Base-by-base conservation (phyloP, 2,113 vertebrate genomes). In the Prionailurus bengalensis region DNA sequence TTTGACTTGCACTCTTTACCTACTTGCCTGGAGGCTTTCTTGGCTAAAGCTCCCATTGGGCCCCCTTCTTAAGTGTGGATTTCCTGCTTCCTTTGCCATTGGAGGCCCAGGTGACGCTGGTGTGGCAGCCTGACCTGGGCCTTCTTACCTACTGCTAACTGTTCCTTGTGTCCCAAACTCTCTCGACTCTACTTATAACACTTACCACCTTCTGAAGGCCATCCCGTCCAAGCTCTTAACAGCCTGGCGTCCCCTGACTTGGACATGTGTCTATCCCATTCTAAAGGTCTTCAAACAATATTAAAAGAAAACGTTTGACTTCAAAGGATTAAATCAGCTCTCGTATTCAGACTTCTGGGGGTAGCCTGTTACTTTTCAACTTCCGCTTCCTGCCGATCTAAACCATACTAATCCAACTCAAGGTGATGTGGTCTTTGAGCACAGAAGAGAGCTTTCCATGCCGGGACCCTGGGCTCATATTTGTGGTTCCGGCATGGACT, bases 91-190 rank as follows among this genome's bases (percentile, higher is more conserved):
- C 66, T 81, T 79, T 39, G 51, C 74, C 17, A 0, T 42, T 11
- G 71, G 86, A 15, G 71, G 45, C 93, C 55, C 19, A 0, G 70
- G 76, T 81, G 84, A 92, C 17, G 5, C 90, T 70, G 79, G 51
- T 12, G 9, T 45, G 90, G 61, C 78, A 42, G 48, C 85, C 90
- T 93, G 76, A 48, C 89, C 78, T 53, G 29, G 80, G 42, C 80
- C 91, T 74, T 85, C 95, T n/a, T 39, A 39, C 68, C 76, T 73
- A 55, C 87, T 11, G 71, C 93, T 97, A 78, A 94, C 58, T 61
- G 9, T 39, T 63, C 55, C 51, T 87, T 3, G 16, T 8, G 76
- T 61, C 27, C 4, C 66, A 55, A 31, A 81, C 51, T 66, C 76
- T 84, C 45, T 81, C 9, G 1, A 1, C 89, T 16, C 53, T 48